Percentiles rank a stretch among this genome's conserved stretches.
These are phyloP conservation scores for Cryptocheilus praepositus DNA, from an alignment of 2,888 invertebrate species.

Conservation along the genomic window DNA sequence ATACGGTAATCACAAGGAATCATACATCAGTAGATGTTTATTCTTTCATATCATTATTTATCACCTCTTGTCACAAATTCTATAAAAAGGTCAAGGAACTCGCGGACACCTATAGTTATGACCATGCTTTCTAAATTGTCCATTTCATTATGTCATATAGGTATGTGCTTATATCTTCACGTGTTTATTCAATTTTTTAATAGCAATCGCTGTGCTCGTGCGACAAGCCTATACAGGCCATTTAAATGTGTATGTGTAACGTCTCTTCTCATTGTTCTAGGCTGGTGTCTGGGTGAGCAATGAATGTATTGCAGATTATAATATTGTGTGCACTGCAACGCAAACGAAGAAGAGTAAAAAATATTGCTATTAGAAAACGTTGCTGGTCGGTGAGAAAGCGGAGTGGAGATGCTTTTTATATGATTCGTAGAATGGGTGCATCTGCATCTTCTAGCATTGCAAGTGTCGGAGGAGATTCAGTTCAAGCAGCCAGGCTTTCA, in stretches of 20 bases:
- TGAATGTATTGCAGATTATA: constrained; percentile 79
- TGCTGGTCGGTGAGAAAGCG: constrained; percentile 71
- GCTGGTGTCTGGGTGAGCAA: constrained; percentile 78
- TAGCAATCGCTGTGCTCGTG: background rate
- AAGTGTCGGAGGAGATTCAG: constrained; percentile 72
- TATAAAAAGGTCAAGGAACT: background rate
- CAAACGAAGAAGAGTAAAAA: constrained; percentile 71
- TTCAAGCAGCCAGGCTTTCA: constrained; percentile 73
- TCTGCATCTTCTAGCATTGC: constrained; percentile 73
- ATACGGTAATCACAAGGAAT: constrained; percentile 1
- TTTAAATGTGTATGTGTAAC: background rate
- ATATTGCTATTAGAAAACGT: constrained; percentile 57
- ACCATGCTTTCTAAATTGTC: background rate
- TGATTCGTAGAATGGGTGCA: constrained; percentile 75
- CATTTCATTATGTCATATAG: constrained; percentile 2
- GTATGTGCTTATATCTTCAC: constrained; percentile 5
- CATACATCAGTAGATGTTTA: background rate
- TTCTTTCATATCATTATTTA: constrained; percentile 1
- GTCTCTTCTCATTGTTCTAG: constrained; percentile 60
- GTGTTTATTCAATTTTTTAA: constrained; percentile 23
- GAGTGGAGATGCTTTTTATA: constrained; percentile 69
- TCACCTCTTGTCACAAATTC: background rate
- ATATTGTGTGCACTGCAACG: constrained; percentile 79
- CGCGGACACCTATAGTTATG: background rate
- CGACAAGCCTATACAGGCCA: background rate